A percentile compares a stretch with the other conserved stretches of the same genome.
Conservation (phyloP, 2,797 vertebrate genomes). For the Psittacula echo region DNA sequence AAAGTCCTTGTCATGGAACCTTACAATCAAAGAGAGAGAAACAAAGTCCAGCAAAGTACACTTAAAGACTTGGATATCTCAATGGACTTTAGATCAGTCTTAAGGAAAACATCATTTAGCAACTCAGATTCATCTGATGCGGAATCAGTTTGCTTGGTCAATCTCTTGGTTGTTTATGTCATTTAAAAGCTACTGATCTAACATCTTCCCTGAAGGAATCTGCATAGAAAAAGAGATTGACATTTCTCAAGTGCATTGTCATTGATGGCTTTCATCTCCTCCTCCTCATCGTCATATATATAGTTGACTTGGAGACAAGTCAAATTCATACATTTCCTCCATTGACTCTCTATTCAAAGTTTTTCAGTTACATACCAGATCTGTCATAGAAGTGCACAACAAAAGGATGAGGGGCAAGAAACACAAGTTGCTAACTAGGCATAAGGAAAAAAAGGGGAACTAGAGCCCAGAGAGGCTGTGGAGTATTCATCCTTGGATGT, state of each 20-base stretch:
- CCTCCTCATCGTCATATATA: background rate
- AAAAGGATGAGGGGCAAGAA: background rate
- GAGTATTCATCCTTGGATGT: background rate
- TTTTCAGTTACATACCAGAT: slow-evolving; percentile 8
- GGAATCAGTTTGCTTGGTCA: background rate
- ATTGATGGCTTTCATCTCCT: slow-evolving; percentile 29
- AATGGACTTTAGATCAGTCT: background rate
- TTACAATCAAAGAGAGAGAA: slow-evolving; percentile 1
- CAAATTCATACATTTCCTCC: background rate
- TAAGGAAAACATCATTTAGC: background rate
- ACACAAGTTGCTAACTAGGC: background rate
- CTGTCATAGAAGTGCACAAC: background rate
- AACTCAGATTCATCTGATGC: background rate
- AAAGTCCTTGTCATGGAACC: slow-evolving; percentile 8
- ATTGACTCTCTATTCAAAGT: background rate
- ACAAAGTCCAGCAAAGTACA: background rate
- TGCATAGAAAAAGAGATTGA: background rate
- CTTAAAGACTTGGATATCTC: background rate
- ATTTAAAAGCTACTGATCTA: slow-evolving; percentile 38
- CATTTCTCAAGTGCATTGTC: slow-evolving; percentile 28
- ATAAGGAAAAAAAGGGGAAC: background rate
- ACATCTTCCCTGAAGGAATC: slow-evolving; percentile 22
- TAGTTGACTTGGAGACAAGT: background rate
- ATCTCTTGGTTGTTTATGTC: background rate
- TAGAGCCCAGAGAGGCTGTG: background rate